phyloP scores from a whole-genome alignment of 2,113 vertebrate genomes.

The Collichthys lucidus region DNA sequence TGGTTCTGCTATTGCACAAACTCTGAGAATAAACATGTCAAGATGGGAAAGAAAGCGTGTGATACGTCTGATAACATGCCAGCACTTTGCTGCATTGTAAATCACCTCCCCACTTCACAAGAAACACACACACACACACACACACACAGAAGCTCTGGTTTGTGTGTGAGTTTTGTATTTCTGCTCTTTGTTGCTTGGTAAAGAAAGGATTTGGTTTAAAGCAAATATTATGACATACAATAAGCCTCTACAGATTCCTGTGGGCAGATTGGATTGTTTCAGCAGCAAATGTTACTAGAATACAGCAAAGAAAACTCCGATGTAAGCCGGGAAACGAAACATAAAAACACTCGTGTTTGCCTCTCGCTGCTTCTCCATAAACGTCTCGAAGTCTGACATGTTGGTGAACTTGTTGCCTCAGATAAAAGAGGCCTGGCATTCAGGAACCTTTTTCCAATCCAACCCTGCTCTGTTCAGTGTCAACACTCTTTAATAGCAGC shows the following conservation, averaged over 20 bases:
- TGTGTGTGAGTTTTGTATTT: conserved; percentile 4
- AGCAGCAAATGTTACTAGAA: background rate
- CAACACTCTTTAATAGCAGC: background rate
- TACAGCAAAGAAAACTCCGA: background rate
- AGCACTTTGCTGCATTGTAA: conserved; percentile 24
- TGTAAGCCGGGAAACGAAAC: too few relatives aligned
- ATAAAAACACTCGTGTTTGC: conserved; percentile 10
- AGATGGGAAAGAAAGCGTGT: conserved; percentile 41
- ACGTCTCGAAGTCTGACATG: conserved; percentile 29
- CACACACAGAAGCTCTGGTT: conserved; percentile 20
- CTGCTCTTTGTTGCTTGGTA: conserved; percentile 14
- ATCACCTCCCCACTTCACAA: conserved; percentile 42
- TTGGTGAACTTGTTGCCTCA: conserved; percentile 32
- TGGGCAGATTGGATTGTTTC: conserved; percentile 12
- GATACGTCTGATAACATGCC: conserved; percentile 43
- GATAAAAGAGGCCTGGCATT: conserved; percentile 18
- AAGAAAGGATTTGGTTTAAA: conserved; percentile 31
- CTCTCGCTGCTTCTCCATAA: background rate
- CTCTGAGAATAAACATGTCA: conserved; percentile 55
- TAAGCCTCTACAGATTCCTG: background rate
- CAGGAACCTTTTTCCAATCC: conserved; percentile 1
- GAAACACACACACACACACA: conserved; percentile 32
- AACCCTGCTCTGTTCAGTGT: conserved; percentile 22
- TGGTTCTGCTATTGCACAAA: conserved; percentile 35
- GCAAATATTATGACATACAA: conserved; percentile 35